Evolutionary conservation across 1,140 invertebrate species (phyloP), one percentile per base, ranked within the genome.

Genomic region (Dermatophagoides farinae): DNA sequence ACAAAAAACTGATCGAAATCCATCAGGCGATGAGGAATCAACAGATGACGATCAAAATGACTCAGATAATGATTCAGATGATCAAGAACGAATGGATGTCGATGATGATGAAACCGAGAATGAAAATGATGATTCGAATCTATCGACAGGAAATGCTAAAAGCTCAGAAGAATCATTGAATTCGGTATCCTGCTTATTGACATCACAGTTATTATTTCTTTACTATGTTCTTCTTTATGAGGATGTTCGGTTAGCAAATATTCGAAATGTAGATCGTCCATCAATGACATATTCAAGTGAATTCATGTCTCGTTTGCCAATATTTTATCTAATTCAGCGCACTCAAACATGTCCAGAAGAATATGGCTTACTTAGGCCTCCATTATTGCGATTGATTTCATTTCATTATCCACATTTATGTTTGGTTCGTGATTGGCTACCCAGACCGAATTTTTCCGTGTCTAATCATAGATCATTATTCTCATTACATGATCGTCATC

Each of bases 351-450:
- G 91, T 70, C 88, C 93, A 70, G 80, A 84, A 68, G 83, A 84
- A 60, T 96, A 89, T 71, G 84, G 85, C 49, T 84, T 84, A 10
- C 70, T 93, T 2, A 91, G 91, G 69, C 84, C 88, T 49, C 83
- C 85, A 0, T 71, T 93, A 14, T 72, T 93, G 5, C 80, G 86
- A 63, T 73, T 97, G 12, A 71, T 96, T 37, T 85, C 87, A 0
- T 91, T 84, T 11, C 90, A 96, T 73, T 95, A 90, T 73, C 91
- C 91, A 5, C 90, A 97, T 72, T 72, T 96, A 18, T 93, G 89
- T 64, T 76, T 95, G 39, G 88, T 95, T 5, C 86, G 93, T 67
- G 90, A 96, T 71, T 96, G 91, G 90, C 77, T 96, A 14, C 43
- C 57, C 2, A 63, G 61, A 64, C 44, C 16, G 22, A 57, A 39